phyloP scores from a whole-genome alignment of 2,113 vertebrate genomes.

The Cavia porcellus region DNA sequence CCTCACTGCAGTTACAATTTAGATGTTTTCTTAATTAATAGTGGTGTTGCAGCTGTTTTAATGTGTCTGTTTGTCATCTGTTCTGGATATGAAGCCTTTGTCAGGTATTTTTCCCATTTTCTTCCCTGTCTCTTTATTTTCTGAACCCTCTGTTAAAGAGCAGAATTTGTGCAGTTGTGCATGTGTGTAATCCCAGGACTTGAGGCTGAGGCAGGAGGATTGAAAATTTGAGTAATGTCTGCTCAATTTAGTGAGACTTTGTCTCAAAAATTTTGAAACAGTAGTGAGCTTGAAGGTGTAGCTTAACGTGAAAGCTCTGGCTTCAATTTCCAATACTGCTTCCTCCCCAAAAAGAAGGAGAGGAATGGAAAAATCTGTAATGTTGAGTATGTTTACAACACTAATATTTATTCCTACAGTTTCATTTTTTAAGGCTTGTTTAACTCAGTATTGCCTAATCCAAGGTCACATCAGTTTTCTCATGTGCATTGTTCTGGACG shows the following conservation, averaged over 20 bases:
- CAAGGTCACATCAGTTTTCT: background rate
- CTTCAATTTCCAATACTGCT: background rate
- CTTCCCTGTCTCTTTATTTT: background rate
- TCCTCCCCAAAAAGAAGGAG: background rate
- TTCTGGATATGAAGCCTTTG: background rate
- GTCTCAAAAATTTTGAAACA: background rate
- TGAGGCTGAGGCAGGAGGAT: background rate
- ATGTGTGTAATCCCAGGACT: background rate
- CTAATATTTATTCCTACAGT: background rate
- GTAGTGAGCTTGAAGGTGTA: background rate
- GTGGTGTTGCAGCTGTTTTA: background rate
- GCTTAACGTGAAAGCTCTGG: background rate
- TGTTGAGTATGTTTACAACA: background rate
- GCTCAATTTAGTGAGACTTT: background rate
- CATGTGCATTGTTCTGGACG: background rate
- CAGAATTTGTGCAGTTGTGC: background rate
- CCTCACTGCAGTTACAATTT: background rate
- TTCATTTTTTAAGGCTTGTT: background rate
- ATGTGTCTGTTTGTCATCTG: background rate
- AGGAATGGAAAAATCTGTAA: background rate
- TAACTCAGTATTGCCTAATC: background rate
- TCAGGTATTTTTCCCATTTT: background rate
- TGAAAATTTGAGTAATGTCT: background rate
- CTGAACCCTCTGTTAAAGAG: background rate
- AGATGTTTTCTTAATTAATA: background rate